Percentiles rank a stretch among this genome's conserved stretches.
These are phyloP conservation scores for Zaprionus vittiger DNA, from an alignment of 1,140 invertebrate species.

Conservation along the genomic window DNA sequence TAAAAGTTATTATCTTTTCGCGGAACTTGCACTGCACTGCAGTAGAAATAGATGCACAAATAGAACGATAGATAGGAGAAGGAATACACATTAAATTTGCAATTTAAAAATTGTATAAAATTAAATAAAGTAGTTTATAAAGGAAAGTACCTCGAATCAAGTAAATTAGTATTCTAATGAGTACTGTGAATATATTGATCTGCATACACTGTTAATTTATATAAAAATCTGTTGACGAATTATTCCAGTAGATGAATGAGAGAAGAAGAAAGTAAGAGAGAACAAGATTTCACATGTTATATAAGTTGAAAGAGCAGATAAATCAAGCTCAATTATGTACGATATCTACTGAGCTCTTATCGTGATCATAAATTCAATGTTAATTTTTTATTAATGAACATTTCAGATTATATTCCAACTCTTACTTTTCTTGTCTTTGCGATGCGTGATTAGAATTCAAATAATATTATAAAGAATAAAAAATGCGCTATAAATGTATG, in stretches of 20 bases:
- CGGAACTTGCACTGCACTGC: constrained; percentile 26
- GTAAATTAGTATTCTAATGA: not conserved
- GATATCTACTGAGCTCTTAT: not conserved
- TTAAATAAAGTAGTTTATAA: not conserved
- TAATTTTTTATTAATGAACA: not conserved
- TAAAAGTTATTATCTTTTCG: constrained; percentile 38
- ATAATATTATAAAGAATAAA: not conserved
- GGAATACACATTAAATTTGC: not conserved
- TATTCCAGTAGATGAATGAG: too few species aligned
- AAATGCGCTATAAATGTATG: constrained; percentile 8
- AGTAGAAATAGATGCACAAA: constrained; percentile 7
- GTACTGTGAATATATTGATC: too few species aligned
- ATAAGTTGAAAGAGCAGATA: too few species aligned
- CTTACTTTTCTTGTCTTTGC: not conserved
- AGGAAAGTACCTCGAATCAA: not conserved
- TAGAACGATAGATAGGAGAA: not conserved
- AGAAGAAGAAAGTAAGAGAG: too few species aligned
- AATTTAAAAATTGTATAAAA: not conserved
- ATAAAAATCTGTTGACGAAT: too few species aligned
- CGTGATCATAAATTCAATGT: not conserved
- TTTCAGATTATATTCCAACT: not conserved
- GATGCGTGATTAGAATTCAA: not conserved
- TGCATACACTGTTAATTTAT: too few species aligned
- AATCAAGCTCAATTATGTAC: too few species aligned
- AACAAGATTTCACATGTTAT: too few species aligned